Conservation (phyloP, 1,140 invertebrate genomes). For the Teleopsis dalmanni region DNA sequence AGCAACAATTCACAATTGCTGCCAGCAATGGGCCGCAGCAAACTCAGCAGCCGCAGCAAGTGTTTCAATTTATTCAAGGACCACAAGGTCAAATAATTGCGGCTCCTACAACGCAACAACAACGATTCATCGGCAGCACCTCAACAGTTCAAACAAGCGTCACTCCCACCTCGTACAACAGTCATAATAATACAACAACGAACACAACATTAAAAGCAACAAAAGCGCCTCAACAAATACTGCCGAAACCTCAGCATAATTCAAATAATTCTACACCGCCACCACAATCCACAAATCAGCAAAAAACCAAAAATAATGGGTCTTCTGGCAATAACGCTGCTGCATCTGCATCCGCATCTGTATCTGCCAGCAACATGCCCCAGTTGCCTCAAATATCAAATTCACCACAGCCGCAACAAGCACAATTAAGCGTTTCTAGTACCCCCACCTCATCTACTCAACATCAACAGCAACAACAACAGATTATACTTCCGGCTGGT, state of each 20-base stretch:
- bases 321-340: background rate
- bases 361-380: constrained; percentile 9
- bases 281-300: constrained; percentile 16
- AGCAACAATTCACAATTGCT: constrained; percentile 36
- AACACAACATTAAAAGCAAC: constrained; percentile 26
- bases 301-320: background rate
- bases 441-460: constrained; percentile 13
- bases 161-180: constrained; percentile 24
- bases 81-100: constrained; percentile 40
- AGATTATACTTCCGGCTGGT: constrained; percentile 32
- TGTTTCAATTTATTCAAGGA: constrained; percentile 41
- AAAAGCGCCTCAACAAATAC: constrained; percentile 38
- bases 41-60: constrained; percentile 27
- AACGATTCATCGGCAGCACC: constrained; percentile 10
- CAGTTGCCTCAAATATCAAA: constrained; percentile 34
- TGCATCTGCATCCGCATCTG: constrained; percentile 2
- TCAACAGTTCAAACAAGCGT: constrained; percentile 21
- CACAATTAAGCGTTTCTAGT: constrained; percentile 19
- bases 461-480: constrained; percentile 24
- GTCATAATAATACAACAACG: constrained; percentile 21
- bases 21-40: constrained; percentile 17
- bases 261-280: constrained; percentile 14
- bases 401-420: constrained; percentile 27
- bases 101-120: constrained; percentile 21
- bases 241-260: constrained; percentile 38